Base-by-base conservation (phyloP, 1,140 invertebrate species). In the Magallana ariakensis region DNA sequence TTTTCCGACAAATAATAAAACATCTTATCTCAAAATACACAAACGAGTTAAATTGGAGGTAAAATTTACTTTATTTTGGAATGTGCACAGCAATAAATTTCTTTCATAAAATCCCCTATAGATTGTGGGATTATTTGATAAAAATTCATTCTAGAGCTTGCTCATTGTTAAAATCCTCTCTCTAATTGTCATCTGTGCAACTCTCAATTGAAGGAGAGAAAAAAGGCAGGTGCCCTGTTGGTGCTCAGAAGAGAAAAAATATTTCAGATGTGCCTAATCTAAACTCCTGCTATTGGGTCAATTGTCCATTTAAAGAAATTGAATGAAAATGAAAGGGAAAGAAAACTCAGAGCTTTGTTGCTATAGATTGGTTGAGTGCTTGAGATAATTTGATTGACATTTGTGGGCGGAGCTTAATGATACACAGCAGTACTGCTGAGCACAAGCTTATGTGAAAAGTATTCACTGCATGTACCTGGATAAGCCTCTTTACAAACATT, bases 371-470 rank as follows among this genome's bases (percentile, higher is more conserved):
- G 66, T 75, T 75, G 22, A 75, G 33, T 75, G 58, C 66, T 33
- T 75, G 22, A 33, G 66, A 75, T 75, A 26, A 75, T 26, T 75
- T 75, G 66, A 75, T 33, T 75, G 66, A 75, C 66, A 75, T 9
- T 75, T 75, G 66, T 75, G 66, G 66, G 66, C 4, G 66, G 66
- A 75, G 66, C 22, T 26, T 75, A 75, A 33, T 26, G 66, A 75
- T 75, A 75, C 66, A 75, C 66, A 75, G 66, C 66, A 75, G 66
- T 75, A 75, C 66, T 75, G 66, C 66, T 75, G 66, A 75, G 66
- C 66, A 75, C 66, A 75, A 75, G 66, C 66, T 75, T 75, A 75
- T 75, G 66, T 75, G 66, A 75, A 75, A 75, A 75, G 66, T 75
- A 75, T 75, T 75, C 66, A 75, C 66, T 75, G 66, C 22, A 13